Evolutionary conservation across 1,140 invertebrate genomes (phyloP), one percentile per base, ranked within the genome.

Genomic region (Caerostris darwini): DNA sequence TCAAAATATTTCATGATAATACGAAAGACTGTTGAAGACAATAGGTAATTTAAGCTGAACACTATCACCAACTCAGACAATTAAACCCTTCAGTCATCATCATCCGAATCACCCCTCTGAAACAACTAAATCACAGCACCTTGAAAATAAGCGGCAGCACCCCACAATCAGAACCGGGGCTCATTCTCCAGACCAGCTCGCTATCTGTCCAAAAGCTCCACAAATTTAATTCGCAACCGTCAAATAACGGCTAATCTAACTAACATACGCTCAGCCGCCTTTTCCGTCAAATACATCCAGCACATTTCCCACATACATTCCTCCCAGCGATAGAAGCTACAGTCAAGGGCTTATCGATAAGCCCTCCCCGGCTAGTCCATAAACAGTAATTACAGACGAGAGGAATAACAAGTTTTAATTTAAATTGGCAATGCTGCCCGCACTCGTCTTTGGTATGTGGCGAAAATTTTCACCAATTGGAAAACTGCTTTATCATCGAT

Each of bases 371-470:
- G 59, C 59, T n/a, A 61, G 57, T 87, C 85, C 85, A 87, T 87
- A 87, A 87, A 61, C 85, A 87, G 85, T 87, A 87, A 87, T 87
- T 87, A 87, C 77, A 53, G 50, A 34, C 19, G 19, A 8, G 17
- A 7, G 85, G 54, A 81, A 87, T 87, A 87, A 87, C 85, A 87
- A 87, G 89, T 87, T 87, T 87, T 87, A 87, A 87, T 87, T 87
- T 87, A 87, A 87, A 54, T 61, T 87, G 58, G 17, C 17, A 34
- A 12, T 67, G 34, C 10, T 54, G 17, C 69, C 17, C 53, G 19
- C 10, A 7, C 53, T 17, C 10, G 82, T 7, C 50, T 3, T 34
- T 10, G 77, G 85, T 61, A 87, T 87, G 85, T 87, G 85, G 85
- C 8, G 85, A 87, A 87, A 87, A 14, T 64, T 64, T 64, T 87